A percentile compares a stretch with the other conserved stretches of the same genome.
Conservation (phyloP, 2,113 vertebrate species). For the Barnardius zonarius region DNA sequence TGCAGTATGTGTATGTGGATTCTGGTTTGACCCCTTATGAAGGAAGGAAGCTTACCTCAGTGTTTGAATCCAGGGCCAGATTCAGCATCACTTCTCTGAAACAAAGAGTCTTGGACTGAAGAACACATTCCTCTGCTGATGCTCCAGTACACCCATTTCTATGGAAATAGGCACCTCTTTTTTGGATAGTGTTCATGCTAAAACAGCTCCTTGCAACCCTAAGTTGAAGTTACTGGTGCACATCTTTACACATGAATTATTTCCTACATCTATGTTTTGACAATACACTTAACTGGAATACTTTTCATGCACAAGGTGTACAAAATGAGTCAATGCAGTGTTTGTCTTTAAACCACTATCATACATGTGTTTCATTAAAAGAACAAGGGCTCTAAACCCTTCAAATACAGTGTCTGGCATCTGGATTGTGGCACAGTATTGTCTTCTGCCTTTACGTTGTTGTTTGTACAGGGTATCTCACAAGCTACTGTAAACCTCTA, state of each 20-base stretch:
- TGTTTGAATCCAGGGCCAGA: background rate
- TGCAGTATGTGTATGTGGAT: fast-evolving
- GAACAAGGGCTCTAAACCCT: background rate
- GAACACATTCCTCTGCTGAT: background rate
- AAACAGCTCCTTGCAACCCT: constrained; percentile 40
- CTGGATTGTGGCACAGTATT: background rate
- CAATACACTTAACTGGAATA: constrained; percentile 43
- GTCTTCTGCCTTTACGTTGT: background rate
- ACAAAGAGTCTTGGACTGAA: background rate
- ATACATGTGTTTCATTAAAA: background rate
- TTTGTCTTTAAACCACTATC: constrained; percentile 14
- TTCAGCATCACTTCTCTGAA: background rate
- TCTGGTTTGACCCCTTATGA: background rate
- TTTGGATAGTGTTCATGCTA: background rate
- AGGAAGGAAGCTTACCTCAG: background rate
- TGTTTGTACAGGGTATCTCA: background rate
- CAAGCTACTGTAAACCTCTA: background rate
- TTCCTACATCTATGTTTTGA: constrained; percentile 48
- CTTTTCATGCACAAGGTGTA: constrained; percentile 56
- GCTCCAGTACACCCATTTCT: background rate
- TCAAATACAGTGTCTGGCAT: background rate
- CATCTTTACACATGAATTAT: constrained; percentile 17
- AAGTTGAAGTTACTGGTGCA: constrained; percentile 38
- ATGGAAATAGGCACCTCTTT: background rate
- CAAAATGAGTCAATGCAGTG: constrained; percentile 41